These are phyloP conservation scores for Physella acuta DNA, from an alignment of 1,140 invertebrate genomes.

Conservation along the genomic window DNA sequence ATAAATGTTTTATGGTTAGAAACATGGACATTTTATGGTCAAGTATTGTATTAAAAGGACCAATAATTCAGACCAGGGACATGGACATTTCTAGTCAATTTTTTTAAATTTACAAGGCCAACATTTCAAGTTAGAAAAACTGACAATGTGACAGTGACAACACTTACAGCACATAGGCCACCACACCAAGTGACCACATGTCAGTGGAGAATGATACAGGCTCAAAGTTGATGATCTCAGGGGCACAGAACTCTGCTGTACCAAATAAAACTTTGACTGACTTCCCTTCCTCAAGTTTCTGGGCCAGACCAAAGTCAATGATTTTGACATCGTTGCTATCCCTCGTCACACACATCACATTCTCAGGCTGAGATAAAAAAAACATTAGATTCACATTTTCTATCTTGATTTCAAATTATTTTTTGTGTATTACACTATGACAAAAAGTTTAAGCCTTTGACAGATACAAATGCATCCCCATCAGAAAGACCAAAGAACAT, in stretches of 20 bases:
- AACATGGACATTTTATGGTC: slow-evolving; percentile 1
- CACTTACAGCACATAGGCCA: slow-evolving; percentile 93
- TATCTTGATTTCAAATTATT: too few relatives aligned
- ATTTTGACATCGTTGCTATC: slow-evolving; percentile 93
- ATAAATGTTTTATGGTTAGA: not conserved
- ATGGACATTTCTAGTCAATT: too few relatives aligned
- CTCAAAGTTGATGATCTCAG: slow-evolving; percentile 96
- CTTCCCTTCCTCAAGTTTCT: slow-evolving; percentile 95
- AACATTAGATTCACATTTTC: too few relatives aligned
- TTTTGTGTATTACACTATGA: too few relatives aligned
- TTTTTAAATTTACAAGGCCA: too few relatives aligned
- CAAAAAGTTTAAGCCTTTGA: too few relatives aligned
- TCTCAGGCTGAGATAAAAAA: slow-evolving; percentile 97
- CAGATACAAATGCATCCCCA: too few relatives aligned
- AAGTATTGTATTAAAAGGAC: too few relatives aligned
- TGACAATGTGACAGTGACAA: too few relatives aligned
- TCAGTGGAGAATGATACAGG: slow-evolving; percentile 99
- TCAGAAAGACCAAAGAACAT: too few relatives aligned
- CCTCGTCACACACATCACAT: slow-evolving; percentile 97
- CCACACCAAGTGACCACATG: slow-evolving; percentile 98
- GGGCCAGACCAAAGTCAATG: slow-evolving; percentile 97
- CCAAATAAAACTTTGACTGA: slow-evolving; percentile 95
- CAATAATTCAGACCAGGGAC: too few relatives aligned
- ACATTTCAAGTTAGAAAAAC: too few relatives aligned
- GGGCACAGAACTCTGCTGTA: slow-evolving; percentile 97